phyloP scores from a whole-genome alignment of 2,797 vertebrate species.

The Chrosomus eos region DNA sequence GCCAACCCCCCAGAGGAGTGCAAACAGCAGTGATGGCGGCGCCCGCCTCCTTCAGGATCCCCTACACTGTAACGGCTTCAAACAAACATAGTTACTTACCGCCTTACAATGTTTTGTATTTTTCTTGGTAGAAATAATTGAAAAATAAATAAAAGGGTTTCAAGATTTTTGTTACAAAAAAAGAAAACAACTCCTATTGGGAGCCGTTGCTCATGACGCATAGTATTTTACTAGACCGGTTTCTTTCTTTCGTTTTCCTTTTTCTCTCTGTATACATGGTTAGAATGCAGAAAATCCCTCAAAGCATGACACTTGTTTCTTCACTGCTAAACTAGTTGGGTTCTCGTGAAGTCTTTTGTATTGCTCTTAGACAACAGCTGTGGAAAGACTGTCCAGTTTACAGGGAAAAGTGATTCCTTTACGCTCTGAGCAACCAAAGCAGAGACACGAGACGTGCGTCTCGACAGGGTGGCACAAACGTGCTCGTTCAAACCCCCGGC shows the following conservation, averaged over 20 bases:
- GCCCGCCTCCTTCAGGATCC: slow-evolving; percentile 87
- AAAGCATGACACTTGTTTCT: slow-evolving; percentile 85
- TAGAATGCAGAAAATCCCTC: slow-evolving; percentile 72
- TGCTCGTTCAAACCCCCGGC: background rate
- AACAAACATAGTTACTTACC: slow-evolving; percentile 94
- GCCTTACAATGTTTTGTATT: slow-evolving; percentile 99
- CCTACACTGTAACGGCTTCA: slow-evolving; percentile 95
- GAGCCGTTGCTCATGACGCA: slow-evolving; percentile 85
- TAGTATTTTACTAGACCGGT: slow-evolving; percentile 90
- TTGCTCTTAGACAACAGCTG: slow-evolving; percentile 91
- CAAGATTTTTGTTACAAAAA: slow-evolving; percentile 88
- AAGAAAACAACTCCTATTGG: slow-evolving; percentile 75
- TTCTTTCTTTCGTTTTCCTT: slow-evolving; percentile 50
- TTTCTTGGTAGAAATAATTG: slow-evolving; percentile 94
- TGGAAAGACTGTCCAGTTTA: slow-evolving; percentile 76
- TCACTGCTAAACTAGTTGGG: slow-evolving; percentile 91
- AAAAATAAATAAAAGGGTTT: slow-evolving; percentile 76
- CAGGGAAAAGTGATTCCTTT: slow-evolving; percentile 63
- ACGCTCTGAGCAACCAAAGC: slow-evolving; percentile 74
- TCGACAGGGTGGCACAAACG: background rate
- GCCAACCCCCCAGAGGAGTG: slow-evolving; percentile 94
- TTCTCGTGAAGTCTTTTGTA: slow-evolving; percentile 92
- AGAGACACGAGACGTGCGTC: background rate
- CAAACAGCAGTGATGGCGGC: slow-evolving; percentile 96
- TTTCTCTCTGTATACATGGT: slow-evolving; percentile 78